A percentile compares a stretch with the other conserved stretches of the same genome.
Evolutionary conservation across 2,113 vertebrate species (phyloP).

Genomic region (Psammodynastes pulverulentus): DNA sequence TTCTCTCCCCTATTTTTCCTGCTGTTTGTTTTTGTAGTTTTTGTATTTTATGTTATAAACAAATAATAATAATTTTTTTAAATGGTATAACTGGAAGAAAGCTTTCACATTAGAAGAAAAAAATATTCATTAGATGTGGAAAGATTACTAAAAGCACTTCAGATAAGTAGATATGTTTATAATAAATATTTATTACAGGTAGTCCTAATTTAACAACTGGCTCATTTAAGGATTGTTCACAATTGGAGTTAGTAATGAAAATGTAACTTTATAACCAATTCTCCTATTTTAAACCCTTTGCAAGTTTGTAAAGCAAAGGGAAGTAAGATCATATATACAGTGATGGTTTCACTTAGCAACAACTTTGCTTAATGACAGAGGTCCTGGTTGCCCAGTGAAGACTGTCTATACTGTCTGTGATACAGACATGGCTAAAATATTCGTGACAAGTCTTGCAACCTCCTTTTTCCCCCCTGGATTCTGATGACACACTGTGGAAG

Average conservation of each 20-base stretch:
- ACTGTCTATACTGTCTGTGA: background rate
- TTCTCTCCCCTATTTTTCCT: no score
- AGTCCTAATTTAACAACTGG: no score
- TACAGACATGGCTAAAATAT: background rate
- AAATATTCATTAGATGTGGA: background rate
- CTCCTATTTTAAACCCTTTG: background rate
- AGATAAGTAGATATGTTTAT: no score
- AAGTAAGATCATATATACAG: background rate
- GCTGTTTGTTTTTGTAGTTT: no score
- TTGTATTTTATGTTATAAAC: no score
- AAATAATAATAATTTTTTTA: no score
- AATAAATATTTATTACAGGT: no score
- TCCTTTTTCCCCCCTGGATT: background rate
- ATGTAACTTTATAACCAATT: background rate
- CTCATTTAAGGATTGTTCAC: no score
- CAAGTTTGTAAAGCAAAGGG: background rate
- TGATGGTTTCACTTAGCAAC: background rate
- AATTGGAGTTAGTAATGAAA: background rate
- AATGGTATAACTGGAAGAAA: background rate
- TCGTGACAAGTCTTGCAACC: background rate
- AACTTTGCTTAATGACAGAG: background rate
- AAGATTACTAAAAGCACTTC: background rate
- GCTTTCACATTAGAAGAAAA: background rate
- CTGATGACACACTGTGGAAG: background rate
- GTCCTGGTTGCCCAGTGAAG: background rate